Base-by-base conservation (phyloP, 2,797 vertebrate genomes). In the Cuniculus paca region DNA sequence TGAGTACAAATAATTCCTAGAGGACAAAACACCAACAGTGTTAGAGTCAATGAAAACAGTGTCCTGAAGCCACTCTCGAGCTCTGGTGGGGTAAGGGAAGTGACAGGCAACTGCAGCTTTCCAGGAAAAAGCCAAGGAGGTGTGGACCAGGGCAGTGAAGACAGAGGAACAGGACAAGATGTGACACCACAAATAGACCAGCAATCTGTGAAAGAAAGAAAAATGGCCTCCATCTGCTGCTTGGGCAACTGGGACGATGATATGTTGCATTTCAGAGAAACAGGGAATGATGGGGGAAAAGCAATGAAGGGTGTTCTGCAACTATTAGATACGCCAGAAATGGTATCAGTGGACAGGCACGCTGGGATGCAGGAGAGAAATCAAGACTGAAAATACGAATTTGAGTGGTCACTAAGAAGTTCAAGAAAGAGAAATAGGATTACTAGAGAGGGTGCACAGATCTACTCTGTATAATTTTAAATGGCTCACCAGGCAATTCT, bases 401-500 rank as follows among this genome's bases (percentile, higher is more conserved):
- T 4, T 52, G 63, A 91, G 42, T 28, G 60, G 65, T 45, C 80
- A 22, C 13, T 19, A 75, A 0, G 68, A 93, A 88, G n/a, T 85
- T 88, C 50, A 61, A 91, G 81, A 68, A 39, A 45, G 5, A 96
- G 39, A 9, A 89, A 89, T 24, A 45, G 54, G 75, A 81, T 84
- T 89, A 61, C 89, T 13, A 56, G 31, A 60, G 26, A 95, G 75
- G 70, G 56, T 17, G 1, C 58, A 63, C 2, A 87, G 48, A 88
- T 60, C 61, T 5, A 4, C n/a, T 60, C 83, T 93, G 83, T 74
- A 65, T 28, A 54, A 83, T 78, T 70, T 31, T 50, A 77, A 84
- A 92, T 80, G 77, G 79, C 45, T 97, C 93, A 81, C 45, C 50
- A 84, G 81, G 82, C 7, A 1, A 56, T 87, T 80, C 82, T 95